phyloP scores from a whole-genome alignment of 2,797 vertebrate genomes.

The Sebastes hopkinsi region DNA sequence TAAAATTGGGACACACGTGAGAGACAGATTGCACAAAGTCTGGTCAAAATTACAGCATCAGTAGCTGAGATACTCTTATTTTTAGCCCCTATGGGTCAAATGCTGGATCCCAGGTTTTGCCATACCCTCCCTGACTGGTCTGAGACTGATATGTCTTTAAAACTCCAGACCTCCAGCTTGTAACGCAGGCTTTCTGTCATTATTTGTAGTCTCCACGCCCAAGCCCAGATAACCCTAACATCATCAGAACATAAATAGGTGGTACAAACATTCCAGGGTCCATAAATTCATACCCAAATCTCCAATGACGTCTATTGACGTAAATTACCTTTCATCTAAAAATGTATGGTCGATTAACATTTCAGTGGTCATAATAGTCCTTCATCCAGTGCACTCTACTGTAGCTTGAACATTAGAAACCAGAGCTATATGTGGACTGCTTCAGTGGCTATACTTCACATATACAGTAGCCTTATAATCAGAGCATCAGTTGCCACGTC shows the following conservation, averaged over 20 bases:
- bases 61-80: neutral
- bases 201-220: neutral
- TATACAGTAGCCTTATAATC: neutral
- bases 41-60: neutral
- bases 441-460: neutral
- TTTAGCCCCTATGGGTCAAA: neutral
- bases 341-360: neutral
- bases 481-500: conserved; percentile 57
- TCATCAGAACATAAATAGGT: neutral
- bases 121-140: neutral
- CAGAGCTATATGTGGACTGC: neutral
- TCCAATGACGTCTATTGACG: neutral
- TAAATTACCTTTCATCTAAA: neutral
- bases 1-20: neutral
- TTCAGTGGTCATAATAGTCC: neutral
- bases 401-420: conserved; percentile 11
- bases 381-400: conserved; percentile 1
- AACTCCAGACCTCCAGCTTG: neutral
- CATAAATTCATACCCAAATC: neutral
- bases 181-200: neutral
- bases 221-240: neutral
- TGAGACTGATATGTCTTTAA: neutral
- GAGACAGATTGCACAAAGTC: neutral
- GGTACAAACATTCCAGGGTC: neutral
- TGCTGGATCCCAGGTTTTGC: neutral